phyloP scores from a whole-genome alignment of 2,888 invertebrate species.

The Metacarcinus magister region DNA sequence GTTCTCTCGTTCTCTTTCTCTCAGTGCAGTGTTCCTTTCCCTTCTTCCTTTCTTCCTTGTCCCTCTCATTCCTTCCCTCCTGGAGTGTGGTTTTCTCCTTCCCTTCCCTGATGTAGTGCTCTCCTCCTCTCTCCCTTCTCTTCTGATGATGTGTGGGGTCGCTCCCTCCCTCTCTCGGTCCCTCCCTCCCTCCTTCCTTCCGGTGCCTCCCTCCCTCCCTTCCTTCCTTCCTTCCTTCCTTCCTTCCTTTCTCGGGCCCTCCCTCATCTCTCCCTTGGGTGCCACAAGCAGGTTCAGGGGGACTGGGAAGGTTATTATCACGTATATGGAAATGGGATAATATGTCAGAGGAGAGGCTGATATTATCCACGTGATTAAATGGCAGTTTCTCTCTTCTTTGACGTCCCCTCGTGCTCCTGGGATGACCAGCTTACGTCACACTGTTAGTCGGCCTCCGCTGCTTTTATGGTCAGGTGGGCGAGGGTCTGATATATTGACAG shows the following conservation, averaged over 20 bases:
- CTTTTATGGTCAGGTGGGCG: background rate
- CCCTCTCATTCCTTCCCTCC: background rate
- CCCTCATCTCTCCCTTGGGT: background rate
- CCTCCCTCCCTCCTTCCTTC: background rate
- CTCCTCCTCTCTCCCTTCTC: slow-evolving; percentile 27
- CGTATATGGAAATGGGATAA: slow-evolving; percentile 33
- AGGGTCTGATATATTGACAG: background rate
- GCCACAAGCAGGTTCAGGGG: slow-evolving; percentile 32
- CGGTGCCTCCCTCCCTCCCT: background rate
- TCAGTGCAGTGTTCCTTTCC: background rate
- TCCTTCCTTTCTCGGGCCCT: background rate
- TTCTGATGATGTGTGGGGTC: background rate
- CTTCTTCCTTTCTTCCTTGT: background rate
- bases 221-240: background rate
- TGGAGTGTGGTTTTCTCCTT: background rate
- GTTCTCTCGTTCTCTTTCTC: background rate
- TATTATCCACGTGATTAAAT: slow-evolving; percentile 48
- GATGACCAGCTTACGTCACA: slow-evolving; percentile 30
- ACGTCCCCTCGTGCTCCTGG: background rate
- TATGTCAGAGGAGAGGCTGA: slow-evolving; percentile 9
- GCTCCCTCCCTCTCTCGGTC: background rate
- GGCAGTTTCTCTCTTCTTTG: background rate
- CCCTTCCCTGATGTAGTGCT: slow-evolving; percentile 7
- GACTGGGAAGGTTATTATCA: slow-evolving; percentile 2
- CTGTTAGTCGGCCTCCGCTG: background rate